These are phyloP conservation scores for Ruditapes philippinarum DNA, from an alignment of 1,140 invertebrate species.

Conservation along the genomic window DNA sequence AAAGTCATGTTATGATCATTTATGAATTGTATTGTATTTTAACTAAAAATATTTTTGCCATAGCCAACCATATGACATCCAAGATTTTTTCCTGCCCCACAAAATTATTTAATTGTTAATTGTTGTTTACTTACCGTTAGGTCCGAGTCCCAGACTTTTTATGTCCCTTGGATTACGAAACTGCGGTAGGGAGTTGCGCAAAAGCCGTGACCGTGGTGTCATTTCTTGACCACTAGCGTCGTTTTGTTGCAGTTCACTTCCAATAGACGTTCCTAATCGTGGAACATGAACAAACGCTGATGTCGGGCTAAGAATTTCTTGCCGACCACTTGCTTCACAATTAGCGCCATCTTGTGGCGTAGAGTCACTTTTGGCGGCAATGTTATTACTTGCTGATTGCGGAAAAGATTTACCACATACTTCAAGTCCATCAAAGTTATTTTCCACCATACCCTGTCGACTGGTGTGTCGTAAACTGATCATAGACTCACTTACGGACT, in stretches of 20 bases:
- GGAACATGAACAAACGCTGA: conserved; percentile 27
- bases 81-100: too few relatives aligned
- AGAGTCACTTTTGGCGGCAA: conserved; percentile 26
- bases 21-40: not conserved
- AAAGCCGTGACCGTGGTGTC: not conserved
- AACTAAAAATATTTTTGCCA: too few relatives aligned
- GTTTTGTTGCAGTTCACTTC: not conserved
- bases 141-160: not conserved
- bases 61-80: too few relatives aligned
- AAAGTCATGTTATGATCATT: conserved; percentile 1
- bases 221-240: not conserved
- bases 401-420: conserved; percentile 59
- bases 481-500: conserved; percentile 55
- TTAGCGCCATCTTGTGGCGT: not conserved
- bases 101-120: not conserved
- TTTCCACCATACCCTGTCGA: conserved; percentile 32
- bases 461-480: conserved; percentile 44
- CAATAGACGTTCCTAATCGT: not conserved
- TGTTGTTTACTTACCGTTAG: not conserved
- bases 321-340: not conserved
- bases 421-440: conserved; percentile 54
- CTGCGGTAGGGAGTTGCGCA: not conserved
- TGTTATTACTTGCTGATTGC: conserved; percentile 23
- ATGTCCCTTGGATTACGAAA: not conserved
- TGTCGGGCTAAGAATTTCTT: conserved; percentile 16